Base-by-base conservation (phyloP, 64 coral and sea anemone genomes). In the Actinia equina region DNA sequence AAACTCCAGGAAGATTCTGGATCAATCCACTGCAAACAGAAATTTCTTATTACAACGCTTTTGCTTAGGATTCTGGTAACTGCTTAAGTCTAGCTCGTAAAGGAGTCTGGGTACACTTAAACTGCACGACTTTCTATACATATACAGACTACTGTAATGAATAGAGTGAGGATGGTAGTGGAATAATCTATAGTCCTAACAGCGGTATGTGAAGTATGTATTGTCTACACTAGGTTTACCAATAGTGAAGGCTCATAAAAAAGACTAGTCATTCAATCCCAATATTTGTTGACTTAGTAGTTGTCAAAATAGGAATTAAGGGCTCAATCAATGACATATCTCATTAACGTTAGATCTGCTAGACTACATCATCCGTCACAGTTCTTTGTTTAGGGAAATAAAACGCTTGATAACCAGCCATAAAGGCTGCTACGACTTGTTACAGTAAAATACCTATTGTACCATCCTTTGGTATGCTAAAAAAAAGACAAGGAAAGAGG, bases 261-360 rank as follows among this genome's bases (percentile, higher is more conserved):
- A 26, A 74, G 69, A 74, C 69, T 30, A 74, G 69, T 41, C 69
- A 74, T 74, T 74, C 69, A 74, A 74, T 74, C 69, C 27, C 13
- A 15, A 3, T 74, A 74, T 74, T 42, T 74, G 69, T 74, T 74
- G n/a, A 74, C 69, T 74, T 41, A 74, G 69, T 26, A 74, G 69
- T 74, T 74, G 69, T 74, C 69, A 74, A 30, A 41, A 74, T 74
- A 74, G 69, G 69, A 41, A 74, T 74, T 74, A 74, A 74, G 69
- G 20, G 69, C 69, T 74, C 69, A 74, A 74, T 74, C 69, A 10
- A 14, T 74, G 69, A 74, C 69, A 74, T 27, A 26, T 74, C 69
- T 74, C 17, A 74, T 74, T 74, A 74, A 74, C 69, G 13, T 30
- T 5, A 10, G 69, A 1, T 16, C 26, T 41, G 0, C 18, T 3